Conservation (phyloP, 2,113 vertebrate genomes). For the Monopterus albus region DNA sequence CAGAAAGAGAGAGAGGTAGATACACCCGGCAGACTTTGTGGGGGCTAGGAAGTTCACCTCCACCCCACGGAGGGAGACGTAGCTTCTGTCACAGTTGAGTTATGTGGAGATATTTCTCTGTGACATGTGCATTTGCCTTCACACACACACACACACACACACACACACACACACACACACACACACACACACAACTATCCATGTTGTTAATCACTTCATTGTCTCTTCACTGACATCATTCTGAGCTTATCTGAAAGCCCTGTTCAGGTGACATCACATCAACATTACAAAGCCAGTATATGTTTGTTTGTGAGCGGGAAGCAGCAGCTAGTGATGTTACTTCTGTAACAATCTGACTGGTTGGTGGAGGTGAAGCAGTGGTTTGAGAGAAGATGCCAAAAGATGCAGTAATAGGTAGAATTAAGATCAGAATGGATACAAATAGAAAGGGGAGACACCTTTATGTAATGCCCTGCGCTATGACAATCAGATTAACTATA, state of each 20-base stretch:
- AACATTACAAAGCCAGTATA: background rate
- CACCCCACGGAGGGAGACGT: conserved; percentile 32
- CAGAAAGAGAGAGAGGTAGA: conserved; percentile 21
- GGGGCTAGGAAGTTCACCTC: conserved; percentile 53
- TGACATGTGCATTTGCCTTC: background rate
- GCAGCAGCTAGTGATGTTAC: background rate
- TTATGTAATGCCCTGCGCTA: background rate
- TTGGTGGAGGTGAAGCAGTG: background rate
- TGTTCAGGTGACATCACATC: conserved; percentile 22
- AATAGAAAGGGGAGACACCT: background rate
- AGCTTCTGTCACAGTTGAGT: conserved; percentile 50
- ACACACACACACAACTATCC: background rate
- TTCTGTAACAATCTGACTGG: background rate
- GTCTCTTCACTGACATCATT: background rate
- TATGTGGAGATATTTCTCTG: conserved; percentile 22
- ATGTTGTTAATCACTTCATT: too few species aligned
- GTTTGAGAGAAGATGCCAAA: background rate
- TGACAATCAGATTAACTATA: background rate
- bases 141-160: too few species aligned
- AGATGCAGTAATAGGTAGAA: background rate
- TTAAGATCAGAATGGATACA: background rate
- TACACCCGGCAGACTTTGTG: conserved; percentile 36
- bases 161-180: background rate
- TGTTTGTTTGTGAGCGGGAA: conserved; percentile 5
- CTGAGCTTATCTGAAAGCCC: background rate